These are phyloP conservation scores for Whitmania pigra DNA, from an alignment of 1,140 invertebrate species.

Conservation along the genomic window DNA sequence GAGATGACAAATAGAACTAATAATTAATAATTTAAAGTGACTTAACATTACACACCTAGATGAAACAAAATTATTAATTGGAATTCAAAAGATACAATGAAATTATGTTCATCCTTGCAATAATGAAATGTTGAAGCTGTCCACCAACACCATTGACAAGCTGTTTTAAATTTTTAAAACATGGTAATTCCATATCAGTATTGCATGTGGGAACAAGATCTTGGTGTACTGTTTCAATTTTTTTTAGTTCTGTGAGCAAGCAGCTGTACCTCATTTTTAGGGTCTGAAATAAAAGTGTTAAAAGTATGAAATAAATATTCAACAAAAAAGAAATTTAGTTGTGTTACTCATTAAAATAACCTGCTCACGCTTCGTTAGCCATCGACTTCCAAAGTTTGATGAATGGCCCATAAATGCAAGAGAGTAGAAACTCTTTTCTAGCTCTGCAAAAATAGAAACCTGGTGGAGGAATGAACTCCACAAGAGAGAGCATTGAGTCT, in stretches of 20 bases:
- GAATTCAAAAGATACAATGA: neutral
- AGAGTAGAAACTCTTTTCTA: conserved; percentile 6
- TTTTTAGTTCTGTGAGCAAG: neutral
- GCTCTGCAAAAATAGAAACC: neutral
- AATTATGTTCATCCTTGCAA: conserved; percentile 12
- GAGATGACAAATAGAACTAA: neutral
- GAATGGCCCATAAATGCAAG: neutral
- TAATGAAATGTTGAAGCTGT: conserved; percentile 10
- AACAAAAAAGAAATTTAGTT: neutral
- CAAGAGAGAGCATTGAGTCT: neutral
- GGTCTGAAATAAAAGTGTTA: neutral
- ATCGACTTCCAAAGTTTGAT: neutral
- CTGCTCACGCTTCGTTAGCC: neutral
- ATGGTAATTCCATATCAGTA: neutral
- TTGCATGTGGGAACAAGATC: neutral
- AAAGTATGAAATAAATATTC: neutral
- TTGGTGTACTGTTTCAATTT: neutral
- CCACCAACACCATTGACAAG: conserved; percentile 3
- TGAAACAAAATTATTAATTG: neutral
- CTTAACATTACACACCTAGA: neutral
- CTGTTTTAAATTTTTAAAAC: conserved; percentile 1
- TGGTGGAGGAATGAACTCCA: conserved; percentile 3
- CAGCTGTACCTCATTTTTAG: neutral
- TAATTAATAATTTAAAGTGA: neutral
- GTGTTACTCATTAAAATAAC: neutral